Percentiles rank a stretch among this genome's conserved stretches.
These are phyloP conservation scores for Brachionus plicatilis DNA, from an alignment of 1,140 invertebrate genomes.

Conservation along the genomic window DNA sequence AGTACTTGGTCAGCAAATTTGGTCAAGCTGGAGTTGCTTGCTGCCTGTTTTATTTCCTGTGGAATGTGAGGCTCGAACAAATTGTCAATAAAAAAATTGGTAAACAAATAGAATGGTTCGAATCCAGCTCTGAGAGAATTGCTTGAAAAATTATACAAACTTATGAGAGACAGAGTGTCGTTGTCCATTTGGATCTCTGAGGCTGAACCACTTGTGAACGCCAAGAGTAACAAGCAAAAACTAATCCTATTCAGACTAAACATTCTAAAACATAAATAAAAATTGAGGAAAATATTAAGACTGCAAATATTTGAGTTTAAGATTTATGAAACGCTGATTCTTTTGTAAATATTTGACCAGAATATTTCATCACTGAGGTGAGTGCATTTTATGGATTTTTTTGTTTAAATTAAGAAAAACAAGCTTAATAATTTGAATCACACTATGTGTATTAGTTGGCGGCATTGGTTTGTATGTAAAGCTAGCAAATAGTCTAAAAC, in stretches of 20 bases:
- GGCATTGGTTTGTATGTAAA: not conserved
- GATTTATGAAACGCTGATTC: not conserved
- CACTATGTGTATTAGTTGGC: not conserved
- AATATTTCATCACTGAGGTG: not conserved
- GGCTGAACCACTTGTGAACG: not conserved
- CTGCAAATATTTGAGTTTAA: not conserved
- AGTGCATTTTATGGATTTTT: not conserved
- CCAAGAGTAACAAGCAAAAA: not conserved
- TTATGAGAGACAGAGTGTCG: not conserved
- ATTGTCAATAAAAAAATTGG: slow-evolving; percentile 32
- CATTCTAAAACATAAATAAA: slow-evolving; percentile 3
- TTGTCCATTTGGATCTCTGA: not conserved
- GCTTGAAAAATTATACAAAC: not conserved
- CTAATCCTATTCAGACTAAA: slow-evolving; percentile 14
- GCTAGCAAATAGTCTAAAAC: not conserved
- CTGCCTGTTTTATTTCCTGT: not conserved
- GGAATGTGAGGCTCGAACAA: not conserved
- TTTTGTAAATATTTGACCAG: slow-evolving; percentile 16
- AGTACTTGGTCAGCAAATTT: not conserved
- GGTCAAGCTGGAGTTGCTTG: not conserved
- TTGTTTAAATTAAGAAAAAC: not conserved
- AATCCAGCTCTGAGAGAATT: not conserved
- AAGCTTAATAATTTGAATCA: not conserved
- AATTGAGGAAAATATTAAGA: not conserved
- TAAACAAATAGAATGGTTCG: slow-evolving; percentile 11